Evolutionary conservation across 2,888 invertebrate genomes (phyloP).

Genomic region (Rhagonycha lutea): DNA sequence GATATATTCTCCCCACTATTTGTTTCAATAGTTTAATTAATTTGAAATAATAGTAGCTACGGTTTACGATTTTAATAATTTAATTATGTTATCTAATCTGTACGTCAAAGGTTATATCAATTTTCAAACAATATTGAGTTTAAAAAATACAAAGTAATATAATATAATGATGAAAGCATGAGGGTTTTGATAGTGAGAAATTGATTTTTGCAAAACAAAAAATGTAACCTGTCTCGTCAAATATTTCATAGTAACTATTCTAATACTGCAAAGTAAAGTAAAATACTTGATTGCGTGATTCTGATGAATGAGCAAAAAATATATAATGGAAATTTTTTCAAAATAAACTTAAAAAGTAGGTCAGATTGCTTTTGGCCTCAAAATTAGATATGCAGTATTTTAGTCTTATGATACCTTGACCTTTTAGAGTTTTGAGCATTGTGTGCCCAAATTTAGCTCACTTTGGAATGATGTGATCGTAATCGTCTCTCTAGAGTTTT

Average conservation of each 20-base stretch:
- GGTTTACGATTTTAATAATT: neutral
- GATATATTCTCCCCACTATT: neutral
- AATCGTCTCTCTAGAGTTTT: neutral
- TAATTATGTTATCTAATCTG: neutral
- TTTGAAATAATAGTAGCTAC: neutral
- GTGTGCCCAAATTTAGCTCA: neutral
- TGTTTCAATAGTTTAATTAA: neutral
- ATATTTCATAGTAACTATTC: neutral
- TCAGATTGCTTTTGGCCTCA: neutral
- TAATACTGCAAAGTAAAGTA: neutral
- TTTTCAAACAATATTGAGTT: neutral
- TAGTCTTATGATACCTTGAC: conserved; percentile 1
- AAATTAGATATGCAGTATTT: neutral
- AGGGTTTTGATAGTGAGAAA: neutral
- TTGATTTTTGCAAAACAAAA: neutral
- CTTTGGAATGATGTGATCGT: neutral
- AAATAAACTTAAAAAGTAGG: neutral
- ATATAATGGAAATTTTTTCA: neutral
- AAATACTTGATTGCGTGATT: neutral
- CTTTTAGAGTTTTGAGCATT: neutral
- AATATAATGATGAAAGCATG: neutral
- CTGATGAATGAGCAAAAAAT: conserved; percentile 3
- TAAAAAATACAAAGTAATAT: neutral
- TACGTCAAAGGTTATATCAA: neutral
- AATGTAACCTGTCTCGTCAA: neutral